Evolutionary conservation across 30 jellyfish, hydroid and myxozoan species (phyloP).

Genomic region (Hydra vulgaris): DNA sequence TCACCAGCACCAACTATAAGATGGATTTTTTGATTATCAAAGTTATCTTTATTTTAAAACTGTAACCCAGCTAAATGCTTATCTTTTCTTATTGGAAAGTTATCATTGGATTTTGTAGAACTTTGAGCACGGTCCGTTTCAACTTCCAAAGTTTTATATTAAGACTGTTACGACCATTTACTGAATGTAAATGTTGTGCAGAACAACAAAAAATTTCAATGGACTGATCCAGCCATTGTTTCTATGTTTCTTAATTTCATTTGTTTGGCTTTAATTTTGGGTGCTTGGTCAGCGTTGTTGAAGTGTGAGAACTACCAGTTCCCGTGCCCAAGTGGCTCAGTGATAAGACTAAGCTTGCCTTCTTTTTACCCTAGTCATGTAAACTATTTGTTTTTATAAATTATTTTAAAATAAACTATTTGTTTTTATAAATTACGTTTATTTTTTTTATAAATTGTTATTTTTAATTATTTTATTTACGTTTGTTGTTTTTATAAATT

Average conservation of each 20-base stretch:
- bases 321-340: constrained; percentile 65
- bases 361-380: no score
- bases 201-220: constrained; percentile 25
- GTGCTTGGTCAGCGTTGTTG: constrained; percentile 21
- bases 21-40: not conserved
- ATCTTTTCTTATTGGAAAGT: constrained; percentile 14
- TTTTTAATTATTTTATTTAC: no score
- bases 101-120: constrained; percentile 14
- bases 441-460: no score
- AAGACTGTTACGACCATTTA: constrained; percentile 22
- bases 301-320: constrained; percentile 57
- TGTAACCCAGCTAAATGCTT: no score
- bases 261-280: constrained; percentile 10
- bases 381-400: no score
- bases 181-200: constrained; percentile 9
- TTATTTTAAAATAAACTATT: no score
- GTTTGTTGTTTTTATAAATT: no score
- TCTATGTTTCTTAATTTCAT: constrained; percentile 28
- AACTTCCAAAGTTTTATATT: constrained; percentile 32
- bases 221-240: constrained; percentile 39
- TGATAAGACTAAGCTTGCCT: no score
- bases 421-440: no score
- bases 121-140: constrained; percentile 33
- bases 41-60: no score
- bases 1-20: not conserved